Conservation (phyloP, 2,888 invertebrate genomes). For the Gandaritis pyraliata region DNA sequence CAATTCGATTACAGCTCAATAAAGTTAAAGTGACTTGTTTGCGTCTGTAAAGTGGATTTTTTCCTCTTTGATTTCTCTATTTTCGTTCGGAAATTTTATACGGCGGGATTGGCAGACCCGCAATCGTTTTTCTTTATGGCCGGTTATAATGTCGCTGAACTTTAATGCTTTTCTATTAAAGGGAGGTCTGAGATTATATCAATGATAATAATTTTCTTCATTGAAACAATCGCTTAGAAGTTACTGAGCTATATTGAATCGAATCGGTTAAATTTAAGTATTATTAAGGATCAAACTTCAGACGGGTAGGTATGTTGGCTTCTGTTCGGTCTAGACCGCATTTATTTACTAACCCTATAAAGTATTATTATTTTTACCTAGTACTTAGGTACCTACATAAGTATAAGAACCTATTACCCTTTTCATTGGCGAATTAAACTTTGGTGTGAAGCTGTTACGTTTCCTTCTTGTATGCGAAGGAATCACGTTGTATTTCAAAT, state of each 20-base stretch:
- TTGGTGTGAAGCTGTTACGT: too few species aligned
- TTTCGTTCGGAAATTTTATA: conserved; percentile 57
- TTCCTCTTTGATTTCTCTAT: conserved; percentile 76
- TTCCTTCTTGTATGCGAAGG: too few species aligned
- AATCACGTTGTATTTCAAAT: too few species aligned
- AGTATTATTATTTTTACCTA: too few species aligned
- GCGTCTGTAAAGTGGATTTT: conserved; percentile 83
- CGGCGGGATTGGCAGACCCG: conserved; percentile 38
- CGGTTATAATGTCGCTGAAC: conserved; percentile 35
- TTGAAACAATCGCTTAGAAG: conserved; percentile 20
- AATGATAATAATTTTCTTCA: conserved; percentile 14
- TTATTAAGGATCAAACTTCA: too few species aligned
- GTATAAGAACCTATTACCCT: too few species aligned
- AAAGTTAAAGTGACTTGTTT: conserved; percentile 85
- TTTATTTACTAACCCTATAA: too few species aligned
- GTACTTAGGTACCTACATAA: too few species aligned
- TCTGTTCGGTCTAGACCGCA: too few species aligned
- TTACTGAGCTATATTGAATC: conserved; percentile 12
- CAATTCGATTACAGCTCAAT: conserved; percentile 85
- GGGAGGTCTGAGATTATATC: conserved; percentile 24
- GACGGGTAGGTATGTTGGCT: too few species aligned
- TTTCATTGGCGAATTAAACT: too few species aligned
- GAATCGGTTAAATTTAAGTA: background rate
- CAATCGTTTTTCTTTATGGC: conserved; percentile 39
- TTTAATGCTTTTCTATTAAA: conserved; percentile 33